Evolutionary conservation across 2,797 vertebrate species (phyloP), one percentile per base, ranked within the genome.

Genomic region (Cynopterus sphinx): DNA sequence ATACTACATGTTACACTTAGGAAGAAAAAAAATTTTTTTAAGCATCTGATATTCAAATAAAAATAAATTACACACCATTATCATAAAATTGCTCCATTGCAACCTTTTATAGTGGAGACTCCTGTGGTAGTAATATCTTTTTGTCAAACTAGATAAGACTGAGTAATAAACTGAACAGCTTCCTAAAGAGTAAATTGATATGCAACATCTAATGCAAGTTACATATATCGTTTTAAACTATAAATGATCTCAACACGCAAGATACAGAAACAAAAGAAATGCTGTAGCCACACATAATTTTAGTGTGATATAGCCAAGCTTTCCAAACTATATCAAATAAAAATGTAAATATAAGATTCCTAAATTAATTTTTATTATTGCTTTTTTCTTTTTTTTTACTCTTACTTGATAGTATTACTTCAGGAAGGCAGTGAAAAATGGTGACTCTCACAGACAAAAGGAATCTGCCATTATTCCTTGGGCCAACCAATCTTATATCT

Each of bases 231-330:
- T 84, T 84, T 96, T 33, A 91, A 90, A 92, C 77, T 65, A 94
- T 77, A 97, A 74, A 68, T 57, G 33, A 79, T 86, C 83, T 95
- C 83, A 61, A 4, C 88, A 95, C 43, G 51, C n/a, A 95, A 96
- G 78, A 93, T 22, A 59, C 4, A 95, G 82, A 96, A 91, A 97
- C 87, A 41, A 78, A 93, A 55, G 93, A 96, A 98, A 77, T 28
- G 22, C n/a, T 33, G 55, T 6, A 71, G 49, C 15, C n/a, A 61
- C 46, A 86, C 5, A 46, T 51, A 51, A 83, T 68, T 68, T 81
- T 78, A 91, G n/a, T 11, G 10, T 41, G 82, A 89, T 7, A 15
- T 7, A 63, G 19, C 9, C 43, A 70, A 68, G 31, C 68, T 84
- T 95, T 53, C 39, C 51, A 95, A 91, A 33, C 81, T 75, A 70